These are phyloP conservation scores for Dynastes tityus DNA, from an alignment of 2,888 invertebrate species.

Conservation along the genomic window DNA sequence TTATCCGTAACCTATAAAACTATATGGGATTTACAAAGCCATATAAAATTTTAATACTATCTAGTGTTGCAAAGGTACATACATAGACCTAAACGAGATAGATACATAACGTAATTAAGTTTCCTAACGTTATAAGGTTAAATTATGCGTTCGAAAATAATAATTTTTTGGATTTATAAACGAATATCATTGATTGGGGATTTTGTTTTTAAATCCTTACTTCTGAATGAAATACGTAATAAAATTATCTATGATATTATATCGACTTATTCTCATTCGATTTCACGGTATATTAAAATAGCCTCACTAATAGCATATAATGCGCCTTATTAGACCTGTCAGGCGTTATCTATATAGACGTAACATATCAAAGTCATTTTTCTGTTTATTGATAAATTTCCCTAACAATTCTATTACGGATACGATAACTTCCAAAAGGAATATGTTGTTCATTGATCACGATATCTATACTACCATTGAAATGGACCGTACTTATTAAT, in stretches of 20 bases:
- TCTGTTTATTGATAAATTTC: slow-evolving; percentile 18
- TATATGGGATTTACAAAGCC: slow-evolving; percentile 10
- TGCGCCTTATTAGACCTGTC: slow-evolving; percentile 20
- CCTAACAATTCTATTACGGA: slow-evolving; percentile 21
- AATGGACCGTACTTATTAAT: neutral
- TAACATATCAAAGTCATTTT: slow-evolving; percentile 23
- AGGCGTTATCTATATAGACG: slow-evolving; percentile 11
- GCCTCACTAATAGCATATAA: slow-evolving; percentile 19
- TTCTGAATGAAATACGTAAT: too few species aligned
- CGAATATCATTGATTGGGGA: too few species aligned
- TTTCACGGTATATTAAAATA: slow-evolving; percentile 2
- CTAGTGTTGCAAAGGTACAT: neutral
- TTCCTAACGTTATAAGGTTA: too few species aligned
- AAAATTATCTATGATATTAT: neutral
- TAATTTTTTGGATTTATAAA: too few species aligned
- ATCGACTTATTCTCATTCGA: neutral
- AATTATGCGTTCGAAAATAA: too few species aligned
- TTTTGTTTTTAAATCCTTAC: too few species aligned
- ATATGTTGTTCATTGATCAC: neutral
- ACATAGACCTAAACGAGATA: too few species aligned
- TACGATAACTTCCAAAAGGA: neutral
- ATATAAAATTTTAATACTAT: slow-evolving; percentile 14
- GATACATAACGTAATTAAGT: too few species aligned
- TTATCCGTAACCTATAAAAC: slow-evolving; percentile 4
- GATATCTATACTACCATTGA: neutral